phyloP scores from a whole-genome alignment of 2,797 vertebrate species.

The Botia kubotai region DNA sequence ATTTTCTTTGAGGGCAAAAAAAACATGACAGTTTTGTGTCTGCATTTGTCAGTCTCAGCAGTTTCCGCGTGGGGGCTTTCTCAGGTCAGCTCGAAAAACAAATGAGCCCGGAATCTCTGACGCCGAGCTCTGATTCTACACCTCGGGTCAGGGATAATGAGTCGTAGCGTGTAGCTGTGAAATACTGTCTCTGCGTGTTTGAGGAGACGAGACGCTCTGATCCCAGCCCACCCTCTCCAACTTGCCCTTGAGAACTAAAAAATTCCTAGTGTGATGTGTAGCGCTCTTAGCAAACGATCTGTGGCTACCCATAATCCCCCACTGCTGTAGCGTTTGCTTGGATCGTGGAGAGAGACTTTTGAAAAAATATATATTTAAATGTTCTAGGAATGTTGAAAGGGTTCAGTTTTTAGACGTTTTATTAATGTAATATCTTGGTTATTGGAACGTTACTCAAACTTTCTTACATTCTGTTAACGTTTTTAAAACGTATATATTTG shows the following conservation, averaged over 20 bases:
- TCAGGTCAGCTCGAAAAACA: conserved; percentile 35
- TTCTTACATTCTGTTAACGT: too few relatives aligned
- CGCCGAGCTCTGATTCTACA: conserved; percentile 9
- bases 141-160: conserved; percentile 36
- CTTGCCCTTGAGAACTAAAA: conserved; percentile 42
- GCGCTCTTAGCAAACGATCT: conserved; percentile 3
- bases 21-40: neutral
- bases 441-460: too few relatives aligned
- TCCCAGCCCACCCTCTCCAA: neutral
- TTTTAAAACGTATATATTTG: too few relatives aligned
- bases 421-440: too few relatives aligned
- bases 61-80: conserved; percentile 10
- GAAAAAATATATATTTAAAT: too few relatives aligned
- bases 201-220: conserved; percentile 1
- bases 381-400: too few relatives aligned
- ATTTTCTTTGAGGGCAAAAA: conserved; percentile 24
- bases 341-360: neutral
- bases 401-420: too few relatives aligned
- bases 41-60: conserved; percentile 38
- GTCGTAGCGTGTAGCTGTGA: conserved; percentile 18
- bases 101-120: conserved; percentile 27
- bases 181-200: conserved; percentile 36
- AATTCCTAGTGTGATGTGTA: conserved; percentile 5
- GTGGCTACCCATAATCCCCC: conserved; percentile 27
- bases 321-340: conserved; percentile 9